Evolutionary conservation across 2,888 invertebrate species (phyloP).

Genomic region (Agrilus biguttatus): DNA sequence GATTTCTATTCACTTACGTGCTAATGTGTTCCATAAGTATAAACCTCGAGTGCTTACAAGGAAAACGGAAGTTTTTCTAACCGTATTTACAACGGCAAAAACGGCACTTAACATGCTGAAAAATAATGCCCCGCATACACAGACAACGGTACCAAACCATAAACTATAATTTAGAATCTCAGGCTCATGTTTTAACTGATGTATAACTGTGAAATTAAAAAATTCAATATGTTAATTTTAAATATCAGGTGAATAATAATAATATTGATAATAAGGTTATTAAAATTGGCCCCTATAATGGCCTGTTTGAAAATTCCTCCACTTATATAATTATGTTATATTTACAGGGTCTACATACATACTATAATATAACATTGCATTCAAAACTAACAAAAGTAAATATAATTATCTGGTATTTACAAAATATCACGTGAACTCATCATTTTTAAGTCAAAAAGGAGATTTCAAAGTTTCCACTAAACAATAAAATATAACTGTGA

Average conservation of each 20-base stretch:
- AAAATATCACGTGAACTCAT: too few species aligned
- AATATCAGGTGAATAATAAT: not conserved
- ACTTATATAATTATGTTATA: too few species aligned
- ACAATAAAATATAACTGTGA: too few species aligned
- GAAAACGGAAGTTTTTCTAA: constrained; percentile 55
- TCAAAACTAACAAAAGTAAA: too few species aligned
- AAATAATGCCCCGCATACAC: constrained; percentile 52
- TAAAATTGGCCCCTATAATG: not conserved
- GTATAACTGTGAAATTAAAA: constrained; percentile 38
- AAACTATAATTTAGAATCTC: constrained; percentile 53
- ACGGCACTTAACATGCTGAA: constrained; percentile 56
- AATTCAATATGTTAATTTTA: constrained; percentile 2
- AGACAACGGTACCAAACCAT: constrained; percentile 62
- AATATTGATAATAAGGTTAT: not conserved
- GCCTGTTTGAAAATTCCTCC: not conserved
- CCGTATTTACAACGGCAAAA: constrained; percentile 67
- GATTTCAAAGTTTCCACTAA: too few species aligned
- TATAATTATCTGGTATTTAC: too few species aligned
- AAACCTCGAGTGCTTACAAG: constrained; percentile 54
- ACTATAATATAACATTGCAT: too few species aligned
- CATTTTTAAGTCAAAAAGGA: too few species aligned
- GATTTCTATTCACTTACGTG: constrained; percentile 40
- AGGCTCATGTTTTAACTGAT: constrained; percentile 46
- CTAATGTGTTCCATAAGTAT: constrained; percentile 62
- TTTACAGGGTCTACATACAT: too few species aligned